These are phyloP conservation scores for Atta texana DNA, from an alignment of 1,140 invertebrate genomes.

Conservation along the genomic window DNA sequence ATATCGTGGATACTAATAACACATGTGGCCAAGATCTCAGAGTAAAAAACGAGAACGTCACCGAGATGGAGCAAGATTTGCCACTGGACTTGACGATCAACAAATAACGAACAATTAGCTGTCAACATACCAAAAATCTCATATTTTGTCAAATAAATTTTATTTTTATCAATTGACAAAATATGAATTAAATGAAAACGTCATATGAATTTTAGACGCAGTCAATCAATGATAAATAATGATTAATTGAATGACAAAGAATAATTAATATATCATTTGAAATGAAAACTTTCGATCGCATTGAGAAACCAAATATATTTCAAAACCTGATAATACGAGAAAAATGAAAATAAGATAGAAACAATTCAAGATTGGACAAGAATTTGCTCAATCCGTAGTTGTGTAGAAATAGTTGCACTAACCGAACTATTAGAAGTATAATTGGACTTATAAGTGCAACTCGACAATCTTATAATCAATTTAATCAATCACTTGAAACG, in stretches of 20 bases:
- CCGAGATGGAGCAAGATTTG: slow-evolving; percentile 84
- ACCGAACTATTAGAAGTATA: not conserved
- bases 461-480: not conserved
- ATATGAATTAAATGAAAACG: slow-evolving; percentile 6
- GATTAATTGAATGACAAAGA: not conserved
- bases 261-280: not conserved
- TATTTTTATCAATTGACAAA: slow-evolving; percentile 6
- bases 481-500: not conserved
- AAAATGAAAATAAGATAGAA: not conserved
- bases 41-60: slow-evolving; percentile 77
- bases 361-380: slow-evolving; percentile 23
- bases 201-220: not conserved
- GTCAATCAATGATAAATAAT: not conserved
- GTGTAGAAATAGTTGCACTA: not conserved
- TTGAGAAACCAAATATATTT: slow-evolving; percentile 80
- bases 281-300: slow-evolving; percentile 58
- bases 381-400: slow-evolving; percentile 64
- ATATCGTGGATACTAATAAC: slow-evolving; percentile 74
- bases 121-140: slow-evolving; percentile 38
- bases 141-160: slow-evolving; percentile 18
- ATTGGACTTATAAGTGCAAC: not conserved
- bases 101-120: slow-evolving; percentile 75
- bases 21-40: slow-evolving; percentile 82
- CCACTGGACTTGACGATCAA: slow-evolving; percentile 84
- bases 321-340: slow-evolving; percentile 54